Conservation (phyloP, 2,797 vertebrate species). For the Ficedula albicollis region DNA sequence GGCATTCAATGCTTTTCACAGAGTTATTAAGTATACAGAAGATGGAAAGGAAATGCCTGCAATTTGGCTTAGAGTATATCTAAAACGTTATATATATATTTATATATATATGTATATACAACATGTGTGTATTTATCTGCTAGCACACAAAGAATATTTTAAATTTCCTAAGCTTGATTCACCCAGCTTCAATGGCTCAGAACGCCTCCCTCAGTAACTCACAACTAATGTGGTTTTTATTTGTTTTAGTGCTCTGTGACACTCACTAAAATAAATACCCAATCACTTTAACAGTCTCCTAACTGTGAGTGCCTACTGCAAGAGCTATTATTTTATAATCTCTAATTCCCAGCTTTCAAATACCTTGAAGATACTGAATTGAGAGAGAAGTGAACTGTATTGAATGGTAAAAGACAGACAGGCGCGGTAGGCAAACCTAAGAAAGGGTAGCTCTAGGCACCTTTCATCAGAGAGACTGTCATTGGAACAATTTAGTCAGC, state of each 20-base stretch:
- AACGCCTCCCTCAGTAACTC: slow-evolving; percentile 24
- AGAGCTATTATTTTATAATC: slow-evolving; percentile 55
- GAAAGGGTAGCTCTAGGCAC: not conserved
- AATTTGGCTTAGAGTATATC: slow-evolving; percentile 30
- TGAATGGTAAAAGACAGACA: slow-evolving; percentile 35
- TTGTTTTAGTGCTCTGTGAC: slow-evolving; percentile 34
- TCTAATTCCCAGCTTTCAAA: slow-evolving; percentile 41
- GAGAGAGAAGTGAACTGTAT: slow-evolving; percentile 16
- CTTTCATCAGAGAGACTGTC: slow-evolving; percentile 38
- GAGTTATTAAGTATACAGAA: slow-evolving; percentile 56
- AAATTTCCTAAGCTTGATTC: slow-evolving; percentile 36
- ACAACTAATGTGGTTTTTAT: slow-evolving; percentile 45
- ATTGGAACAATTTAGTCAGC: slow-evolving; percentile 52
- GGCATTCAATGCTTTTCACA: not conserved
- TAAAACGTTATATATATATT: not conserved
- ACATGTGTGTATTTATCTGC: not conserved
- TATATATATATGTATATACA: not conserved
- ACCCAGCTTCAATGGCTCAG: not conserved
- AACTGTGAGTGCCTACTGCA: slow-evolving; percentile 8
- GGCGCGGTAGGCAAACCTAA: slow-evolving; percentile 14
- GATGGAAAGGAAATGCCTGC: slow-evolving; percentile 33
- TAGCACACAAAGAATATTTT: slow-evolving; percentile 28
- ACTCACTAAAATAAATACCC: slow-evolving; percentile 24
- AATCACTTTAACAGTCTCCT: slow-evolving; percentile 52
- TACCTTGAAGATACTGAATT: slow-evolving; percentile 38